Evolutionary conservation across 2,888 invertebrate genomes (phyloP).

Genomic region (Phania funesta): DNA sequence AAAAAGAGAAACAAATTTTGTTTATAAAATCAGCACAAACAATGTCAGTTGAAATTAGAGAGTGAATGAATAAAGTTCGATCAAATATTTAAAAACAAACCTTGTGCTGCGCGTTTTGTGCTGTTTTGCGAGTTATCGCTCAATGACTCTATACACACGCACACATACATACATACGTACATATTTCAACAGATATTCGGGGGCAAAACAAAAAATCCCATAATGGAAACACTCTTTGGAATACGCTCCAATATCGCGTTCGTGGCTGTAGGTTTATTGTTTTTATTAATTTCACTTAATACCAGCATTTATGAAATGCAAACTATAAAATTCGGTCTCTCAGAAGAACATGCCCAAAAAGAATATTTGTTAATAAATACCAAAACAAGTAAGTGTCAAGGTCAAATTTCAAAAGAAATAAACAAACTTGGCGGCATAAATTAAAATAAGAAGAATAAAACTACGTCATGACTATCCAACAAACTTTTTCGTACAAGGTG

Average conservation of each 20-base stretch:
- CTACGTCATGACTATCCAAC: too few species aligned
- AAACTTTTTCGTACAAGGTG: too few species aligned
- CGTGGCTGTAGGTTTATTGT: not conserved
- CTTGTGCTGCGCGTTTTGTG: not conserved
- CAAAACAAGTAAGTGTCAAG: slow-evolving; percentile 13
- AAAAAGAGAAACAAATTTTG: not conserved
- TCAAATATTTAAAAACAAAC: not conserved
- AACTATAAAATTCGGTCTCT: not conserved
- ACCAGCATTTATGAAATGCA: slow-evolving; percentile 25
- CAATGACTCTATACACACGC: too few species aligned
- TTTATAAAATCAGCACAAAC: not conserved
- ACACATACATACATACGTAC: too few species aligned
- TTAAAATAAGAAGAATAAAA: too few species aligned
- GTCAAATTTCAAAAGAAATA: too few species aligned
- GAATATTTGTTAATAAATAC: slow-evolving; percentile 19
- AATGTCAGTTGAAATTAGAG: slow-evolving; percentile 2
- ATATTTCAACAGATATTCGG: not conserved
- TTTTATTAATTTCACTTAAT: slow-evolving; percentile 24
- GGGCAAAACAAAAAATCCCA: not conserved
- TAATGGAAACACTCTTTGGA: slow-evolving; percentile 45
- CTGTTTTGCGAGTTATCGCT: too few species aligned
- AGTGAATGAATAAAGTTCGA: not conserved
- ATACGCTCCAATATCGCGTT: not conserved
- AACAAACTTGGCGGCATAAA: too few species aligned
- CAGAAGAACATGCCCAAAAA: not conserved